Conservation (phyloP, 2,888 invertebrate species). For the Hybos culiciformis region DNA sequence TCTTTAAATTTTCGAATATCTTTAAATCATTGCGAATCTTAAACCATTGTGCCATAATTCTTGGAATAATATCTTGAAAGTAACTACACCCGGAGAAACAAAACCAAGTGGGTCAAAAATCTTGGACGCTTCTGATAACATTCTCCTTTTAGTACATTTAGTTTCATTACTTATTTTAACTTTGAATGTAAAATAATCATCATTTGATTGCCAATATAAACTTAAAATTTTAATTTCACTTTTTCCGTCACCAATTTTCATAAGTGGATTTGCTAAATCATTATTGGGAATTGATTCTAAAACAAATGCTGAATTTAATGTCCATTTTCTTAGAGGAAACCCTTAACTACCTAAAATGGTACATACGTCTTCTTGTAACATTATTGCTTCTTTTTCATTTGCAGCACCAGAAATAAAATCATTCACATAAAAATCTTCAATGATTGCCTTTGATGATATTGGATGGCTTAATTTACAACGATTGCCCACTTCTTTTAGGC, state of each 20-base stretch:
- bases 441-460: conserved; percentile 8
- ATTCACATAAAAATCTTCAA: conserved; percentile 15
- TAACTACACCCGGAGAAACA: too few relatives aligned
- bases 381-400: conserved; percentile 9
- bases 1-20: not conserved
- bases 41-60: not conserved
- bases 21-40: not conserved
- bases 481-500: conserved; percentile 12
- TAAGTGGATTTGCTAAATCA: too few relatives aligned
- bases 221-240: too few relatives aligned
- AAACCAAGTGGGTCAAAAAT: too few relatives aligned
- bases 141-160: not conserved
- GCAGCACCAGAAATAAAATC: too few relatives aligned
- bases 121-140: not conserved
- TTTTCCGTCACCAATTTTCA: too few relatives aligned
- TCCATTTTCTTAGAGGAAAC: conserved; percentile 13
- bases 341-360: conserved; percentile 5
- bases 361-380: conserved; percentile 8
- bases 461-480: conserved; percentile 10
- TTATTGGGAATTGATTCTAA: too few relatives aligned
- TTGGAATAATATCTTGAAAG: too few relatives aligned
- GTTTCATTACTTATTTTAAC: not conserved
- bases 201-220: too few relatives aligned
- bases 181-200: not conserved
- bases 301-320: too few relatives aligned